phyloP scores from a whole-genome alignment of 2,113 vertebrate genomes.

The Vimba vimba region DNA sequence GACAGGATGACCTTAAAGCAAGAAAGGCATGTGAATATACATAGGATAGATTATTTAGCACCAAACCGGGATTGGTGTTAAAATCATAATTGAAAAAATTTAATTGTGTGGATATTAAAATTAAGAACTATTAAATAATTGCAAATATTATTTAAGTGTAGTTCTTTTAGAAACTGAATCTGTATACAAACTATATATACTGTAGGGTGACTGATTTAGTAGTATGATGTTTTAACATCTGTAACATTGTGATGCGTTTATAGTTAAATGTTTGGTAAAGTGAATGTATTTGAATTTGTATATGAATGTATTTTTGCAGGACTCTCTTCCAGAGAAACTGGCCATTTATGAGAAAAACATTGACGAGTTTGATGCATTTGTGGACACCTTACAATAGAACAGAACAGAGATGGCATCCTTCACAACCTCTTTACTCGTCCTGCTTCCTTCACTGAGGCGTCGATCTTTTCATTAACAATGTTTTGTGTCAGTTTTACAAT shows the following conservation, averaged over 20 bases:
- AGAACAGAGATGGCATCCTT: not conserved
- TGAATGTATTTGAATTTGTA: too few relatives aligned
- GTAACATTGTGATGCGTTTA: not conserved
- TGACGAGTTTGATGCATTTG: constrained; percentile 97
- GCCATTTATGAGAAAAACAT: constrained; percentile 96
- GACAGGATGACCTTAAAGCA: constrained; percentile 1
- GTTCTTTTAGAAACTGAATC: not conserved
- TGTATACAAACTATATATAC: not conserved
- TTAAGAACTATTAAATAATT: not conserved
- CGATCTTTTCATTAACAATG: constrained; percentile 9
- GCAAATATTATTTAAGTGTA: not conserved
- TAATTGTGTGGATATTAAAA: not conserved
- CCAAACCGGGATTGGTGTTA: not conserved
- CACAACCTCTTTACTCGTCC: not conserved
- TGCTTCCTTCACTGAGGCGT: constrained; percentile 28
- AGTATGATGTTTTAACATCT: not conserved
- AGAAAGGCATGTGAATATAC: not conserved
- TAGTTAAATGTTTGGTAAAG: not conserved
- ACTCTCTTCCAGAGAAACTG: constrained; percentile 95
- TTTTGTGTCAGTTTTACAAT: constrained; percentile 28
- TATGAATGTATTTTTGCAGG: constrained; percentile 72
- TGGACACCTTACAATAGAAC: constrained; percentile 93
- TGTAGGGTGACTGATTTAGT: not conserved
- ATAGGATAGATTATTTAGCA: not conserved
- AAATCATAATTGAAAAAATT: not conserved